phyloP scores from a whole-genome alignment of 2,797 vertebrate species.

The Platyrinchus mystaceus region DNA sequence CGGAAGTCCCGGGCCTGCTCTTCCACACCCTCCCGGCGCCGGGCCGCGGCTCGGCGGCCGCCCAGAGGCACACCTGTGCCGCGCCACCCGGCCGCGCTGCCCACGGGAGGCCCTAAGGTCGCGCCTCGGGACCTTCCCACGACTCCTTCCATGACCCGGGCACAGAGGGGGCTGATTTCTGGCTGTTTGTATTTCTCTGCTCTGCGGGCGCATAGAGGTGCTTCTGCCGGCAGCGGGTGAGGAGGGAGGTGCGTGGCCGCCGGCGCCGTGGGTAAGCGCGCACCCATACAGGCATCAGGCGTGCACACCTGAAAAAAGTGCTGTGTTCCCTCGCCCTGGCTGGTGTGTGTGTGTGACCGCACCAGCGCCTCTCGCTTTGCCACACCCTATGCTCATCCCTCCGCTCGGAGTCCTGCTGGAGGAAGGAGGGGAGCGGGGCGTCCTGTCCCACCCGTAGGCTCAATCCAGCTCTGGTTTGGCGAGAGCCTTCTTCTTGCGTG shows the following conservation, averaged over 20 bases:
- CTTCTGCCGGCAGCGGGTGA: not conserved
- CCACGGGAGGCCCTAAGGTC: not conserved
- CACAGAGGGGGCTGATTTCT: accelerated
- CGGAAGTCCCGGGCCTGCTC: not conserved
- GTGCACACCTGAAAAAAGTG: accelerated
- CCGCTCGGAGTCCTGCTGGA: not conserved
- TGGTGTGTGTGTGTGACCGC: not conserved
- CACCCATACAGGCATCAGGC: not conserved
- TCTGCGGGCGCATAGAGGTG: not conserved
- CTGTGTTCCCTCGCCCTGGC: not conserved
- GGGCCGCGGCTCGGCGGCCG: not conserved
- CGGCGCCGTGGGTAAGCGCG: not conserved
- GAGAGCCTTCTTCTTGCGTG: not conserved
- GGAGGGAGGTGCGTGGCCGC: not conserved
- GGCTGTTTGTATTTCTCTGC: not conserved
- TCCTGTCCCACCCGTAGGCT: not conserved
- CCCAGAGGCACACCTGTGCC: not conserved
- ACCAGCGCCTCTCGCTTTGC: not conserved
- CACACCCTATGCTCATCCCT: accelerated
- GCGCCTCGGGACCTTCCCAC: not conserved
- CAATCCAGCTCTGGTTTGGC: not conserved
- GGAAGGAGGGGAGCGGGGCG: not conserved
- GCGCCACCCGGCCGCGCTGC: not conserved
- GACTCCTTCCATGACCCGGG: not conserved
- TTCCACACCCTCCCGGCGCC: not conserved